Percentiles rank a stretch among this genome's conserved stretches.
phyloP scores from a whole-genome alignment of 2,888 invertebrate genomes.

The Druceiella hillmani region DNA sequence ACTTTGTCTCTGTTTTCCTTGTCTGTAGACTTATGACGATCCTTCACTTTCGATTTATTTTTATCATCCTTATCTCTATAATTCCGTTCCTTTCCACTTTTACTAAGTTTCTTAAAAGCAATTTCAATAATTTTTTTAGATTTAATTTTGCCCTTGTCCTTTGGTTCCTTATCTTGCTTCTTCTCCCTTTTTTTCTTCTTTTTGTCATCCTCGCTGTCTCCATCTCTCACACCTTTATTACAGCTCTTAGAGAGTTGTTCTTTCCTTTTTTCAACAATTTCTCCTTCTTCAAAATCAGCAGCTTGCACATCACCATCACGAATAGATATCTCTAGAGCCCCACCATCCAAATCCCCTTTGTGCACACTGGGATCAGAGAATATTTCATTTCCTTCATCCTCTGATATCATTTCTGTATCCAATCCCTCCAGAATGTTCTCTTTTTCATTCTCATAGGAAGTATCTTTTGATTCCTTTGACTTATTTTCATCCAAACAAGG shows the following conservation, averaged over 20 bases:
- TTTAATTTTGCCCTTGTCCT: conserved; percentile 39
- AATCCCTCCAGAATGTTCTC: conserved; percentile 52
- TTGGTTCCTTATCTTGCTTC: conserved; percentile 41
- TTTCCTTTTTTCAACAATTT: conserved; percentile 48
- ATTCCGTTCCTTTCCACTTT: conserved; percentile 69
- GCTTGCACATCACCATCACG: conserved; percentile 37
- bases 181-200: conserved; percentile 51
- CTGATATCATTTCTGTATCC: conserved; percentile 71
- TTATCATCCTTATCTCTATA: conserved; percentile 61
- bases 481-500: conserved; percentile 66
- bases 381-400: conserved; percentile 62
- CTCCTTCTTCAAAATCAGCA: conserved; percentile 52
- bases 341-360: conserved; percentile 35
- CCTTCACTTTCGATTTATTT: conserved; percentile 30
- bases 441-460: conserved; percentile 35
- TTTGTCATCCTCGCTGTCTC: conserved; percentile 33
- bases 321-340: conserved; percentile 38
- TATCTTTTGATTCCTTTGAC: conserved; percentile 33
- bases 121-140: conserved; percentile 50
- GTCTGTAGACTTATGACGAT: conserved; percentile 27
- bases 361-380: conserved; percentile 52
- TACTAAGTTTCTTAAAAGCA: conserved; percentile 75
- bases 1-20: conserved; percentile 37
- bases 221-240: conserved; percentile 22
- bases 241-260: conserved; percentile 25